Evolutionary conservation across 1,140 invertebrate species (phyloP), one percentile per base, ranked within the genome.

Genomic region (Antheraea pernyi): DNA sequence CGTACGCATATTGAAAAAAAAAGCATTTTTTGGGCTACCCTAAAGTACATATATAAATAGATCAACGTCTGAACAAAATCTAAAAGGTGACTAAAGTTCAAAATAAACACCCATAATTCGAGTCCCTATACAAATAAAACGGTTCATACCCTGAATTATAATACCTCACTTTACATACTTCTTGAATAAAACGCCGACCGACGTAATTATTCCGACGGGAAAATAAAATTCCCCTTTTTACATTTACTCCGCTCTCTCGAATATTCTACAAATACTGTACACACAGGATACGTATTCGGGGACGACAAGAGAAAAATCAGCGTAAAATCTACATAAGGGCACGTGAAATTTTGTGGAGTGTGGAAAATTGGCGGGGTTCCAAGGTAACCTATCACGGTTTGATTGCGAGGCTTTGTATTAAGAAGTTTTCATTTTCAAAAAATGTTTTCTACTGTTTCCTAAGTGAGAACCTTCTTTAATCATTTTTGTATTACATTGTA

Each of bases 291-390:
- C 46, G 11, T 6, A 13, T 16, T 53, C 46, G 46, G 13, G 11
- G 46, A 16, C 30, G 61, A 63, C 37, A 63, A 63, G 22, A 11
- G 30, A 63, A 63, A 63, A 63, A 63, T 63, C 22, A 63, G 61
- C 61, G 61, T 37, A 63, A 36, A 63, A 63, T 63, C 30, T 63
- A 36, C 61, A 63, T 36, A 63, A 61, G 61, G 61, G 61, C 16
- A 63, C 13, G 61, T 37, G 61, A 37, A 30, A 63, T 63, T 63
- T 18, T 37, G 61, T 8, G 13, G 19, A 63, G 61, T n/a, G 9
- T 37, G 19, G 19, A 42, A 63, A 63, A 63, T 63, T 63, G 61
- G 61, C 19, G 3, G 0, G 7, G 61, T 8, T 63, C 61, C 61
- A 63, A 63, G 13, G 7, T 30, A 63, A 37, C 61, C 61, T 63